Percentiles rank a stretch among this genome's conserved stretches.
These are phyloP conservation scores for Scaptomyza pallida DNA, from an alignment of 1,140 invertebrate species.

Conservation along the genomic window DNA sequence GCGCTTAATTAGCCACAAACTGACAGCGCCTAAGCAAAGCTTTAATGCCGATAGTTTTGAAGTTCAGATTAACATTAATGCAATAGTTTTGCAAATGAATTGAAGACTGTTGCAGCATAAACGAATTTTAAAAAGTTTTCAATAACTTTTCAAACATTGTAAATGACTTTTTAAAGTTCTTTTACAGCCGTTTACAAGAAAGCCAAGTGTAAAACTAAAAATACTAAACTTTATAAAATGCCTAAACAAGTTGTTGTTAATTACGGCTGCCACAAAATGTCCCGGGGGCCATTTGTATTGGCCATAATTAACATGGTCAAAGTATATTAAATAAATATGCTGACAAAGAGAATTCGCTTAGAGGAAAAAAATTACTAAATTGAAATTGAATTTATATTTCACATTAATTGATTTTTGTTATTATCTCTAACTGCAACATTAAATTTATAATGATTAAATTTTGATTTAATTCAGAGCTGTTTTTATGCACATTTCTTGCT, in stretches of 20 bases:
- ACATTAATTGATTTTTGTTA: too few species aligned
- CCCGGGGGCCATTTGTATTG: too few species aligned
- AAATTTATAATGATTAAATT: not conserved
- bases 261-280: too few species aligned
- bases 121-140: not conserved
- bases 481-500: not conserved
- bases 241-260: too few species aligned
- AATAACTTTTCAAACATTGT: not conserved
- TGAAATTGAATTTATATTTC: too few species aligned
- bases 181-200: not conserved
- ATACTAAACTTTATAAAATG: too few species aligned
- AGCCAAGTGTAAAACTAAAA: too few species aligned
- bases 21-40: not conserved
- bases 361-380: not conserved
- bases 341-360: too few species aligned
- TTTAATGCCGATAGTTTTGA: not conserved
- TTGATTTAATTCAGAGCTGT: not conserved
- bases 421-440: not conserved
- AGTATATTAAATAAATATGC: not conserved
- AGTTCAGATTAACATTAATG: not conserved
- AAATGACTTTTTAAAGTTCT: not conserved
- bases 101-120: not conserved
- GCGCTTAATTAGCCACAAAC: conserved; percentile 14
- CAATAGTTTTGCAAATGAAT: not conserved
- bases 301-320: too few species aligned